Conservation (phyloP, 2,113 vertebrate genomes). For the Hemibates koningsi region DNA sequence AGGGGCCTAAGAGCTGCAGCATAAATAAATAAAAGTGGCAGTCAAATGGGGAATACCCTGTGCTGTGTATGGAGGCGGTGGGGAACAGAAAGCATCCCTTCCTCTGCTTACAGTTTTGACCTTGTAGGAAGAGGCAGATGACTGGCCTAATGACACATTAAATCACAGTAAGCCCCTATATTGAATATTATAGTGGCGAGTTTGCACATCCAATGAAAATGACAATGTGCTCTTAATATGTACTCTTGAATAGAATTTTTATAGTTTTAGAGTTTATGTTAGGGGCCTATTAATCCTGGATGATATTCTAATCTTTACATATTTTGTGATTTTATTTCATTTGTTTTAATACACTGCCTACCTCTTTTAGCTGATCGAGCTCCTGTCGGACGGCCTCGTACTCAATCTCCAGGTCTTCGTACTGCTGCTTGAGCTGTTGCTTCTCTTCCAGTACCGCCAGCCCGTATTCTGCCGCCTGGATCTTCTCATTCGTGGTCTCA, state of each 20-base stretch:
- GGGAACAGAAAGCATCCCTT: neutral
- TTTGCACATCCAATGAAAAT: neutral
- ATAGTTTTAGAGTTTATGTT: neutral
- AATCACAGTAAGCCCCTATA: neutral
- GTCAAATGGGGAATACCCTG: slow-evolving; percentile 13
- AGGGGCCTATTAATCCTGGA: neutral
- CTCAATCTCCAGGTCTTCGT: slow-evolving; percentile 91
- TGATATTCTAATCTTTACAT: neutral
- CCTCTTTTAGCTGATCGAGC: slow-evolving; percentile 92
- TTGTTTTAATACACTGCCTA: slow-evolving; percentile 28
- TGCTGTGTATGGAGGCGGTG: neutral
- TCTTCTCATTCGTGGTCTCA: slow-evolving; percentile 94
- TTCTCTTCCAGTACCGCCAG: slow-evolving; percentile 96
- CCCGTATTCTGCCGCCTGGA: slow-evolving; percentile 96
- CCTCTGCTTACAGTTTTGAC: slow-evolving; percentile 33
- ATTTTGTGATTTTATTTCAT: neutral
- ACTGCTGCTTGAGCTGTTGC: slow-evolving; percentile 91
- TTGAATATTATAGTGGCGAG: neutral
- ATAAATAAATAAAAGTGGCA: slow-evolving; percentile 58
- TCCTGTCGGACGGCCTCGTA: slow-evolving; percentile 85
- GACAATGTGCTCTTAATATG: neutral
- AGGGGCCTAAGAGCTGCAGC: neutral
- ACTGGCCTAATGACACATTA: neutral
- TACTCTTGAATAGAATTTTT: neutral
- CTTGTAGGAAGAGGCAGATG: slow-evolving; percentile 14